phyloP scores from a whole-genome alignment of 1,140 invertebrate species.

The Pseudobourletiella spinata region DNA sequence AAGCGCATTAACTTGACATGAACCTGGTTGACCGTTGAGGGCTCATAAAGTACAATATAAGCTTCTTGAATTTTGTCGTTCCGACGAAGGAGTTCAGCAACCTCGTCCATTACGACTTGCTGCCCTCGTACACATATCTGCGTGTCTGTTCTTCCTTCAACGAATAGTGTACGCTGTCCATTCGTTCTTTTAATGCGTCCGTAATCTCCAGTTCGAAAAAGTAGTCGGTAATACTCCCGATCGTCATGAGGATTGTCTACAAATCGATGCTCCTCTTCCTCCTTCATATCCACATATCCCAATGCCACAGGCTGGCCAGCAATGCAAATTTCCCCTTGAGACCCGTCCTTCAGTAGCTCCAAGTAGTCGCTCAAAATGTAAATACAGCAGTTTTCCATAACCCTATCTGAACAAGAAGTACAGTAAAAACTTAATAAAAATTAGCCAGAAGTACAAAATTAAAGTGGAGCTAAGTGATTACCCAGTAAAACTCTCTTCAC shows the following conservation, averaged over 20 bases:
- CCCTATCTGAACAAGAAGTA: neutral
- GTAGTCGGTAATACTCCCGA: neutral
- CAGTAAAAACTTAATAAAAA: neutral
- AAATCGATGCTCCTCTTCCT: constrained; percentile 1
- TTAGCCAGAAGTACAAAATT: neutral
- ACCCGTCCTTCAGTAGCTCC: neutral
- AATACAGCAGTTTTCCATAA: constrained; percentile 7
- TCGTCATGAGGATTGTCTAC: constrained; percentile 9
- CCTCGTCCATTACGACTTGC: neutral
- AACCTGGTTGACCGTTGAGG: too few species aligned
- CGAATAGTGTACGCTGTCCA: neutral
- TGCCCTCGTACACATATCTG: neutral
- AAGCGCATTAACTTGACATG: too few species aligned
- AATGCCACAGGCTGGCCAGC: constrained; percentile 3
- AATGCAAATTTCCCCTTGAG: constrained; percentile 13
- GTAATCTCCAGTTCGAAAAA: constrained; percentile 14
- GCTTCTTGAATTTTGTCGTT: neutral
- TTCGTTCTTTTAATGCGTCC: constrained; percentile 4
- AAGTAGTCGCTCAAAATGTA: constrained; percentile 11
- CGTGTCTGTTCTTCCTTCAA: constrained; percentile 2
- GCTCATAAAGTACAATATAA: too few species aligned
- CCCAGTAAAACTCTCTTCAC: neutral
- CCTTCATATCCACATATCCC: constrained; percentile 6
- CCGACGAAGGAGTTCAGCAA: neutral
- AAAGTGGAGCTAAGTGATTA: neutral